phyloP scores from a whole-genome alignment of 1,140 invertebrate genomes.

The Caerostris darwini region DNA sequence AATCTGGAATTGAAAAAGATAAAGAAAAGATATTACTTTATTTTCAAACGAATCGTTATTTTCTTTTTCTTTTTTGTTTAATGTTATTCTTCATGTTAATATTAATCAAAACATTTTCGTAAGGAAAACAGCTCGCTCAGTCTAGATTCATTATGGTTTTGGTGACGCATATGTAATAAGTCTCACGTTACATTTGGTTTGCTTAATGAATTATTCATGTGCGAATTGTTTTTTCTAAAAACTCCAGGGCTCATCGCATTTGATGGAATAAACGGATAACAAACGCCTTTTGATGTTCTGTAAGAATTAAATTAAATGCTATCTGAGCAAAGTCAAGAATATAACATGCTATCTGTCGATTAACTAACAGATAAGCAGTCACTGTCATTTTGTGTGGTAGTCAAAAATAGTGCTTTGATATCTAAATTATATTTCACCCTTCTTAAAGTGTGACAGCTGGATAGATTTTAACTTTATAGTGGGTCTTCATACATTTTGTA shows the following conservation, averaged over 20 bases:
- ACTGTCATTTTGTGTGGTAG: not conserved
- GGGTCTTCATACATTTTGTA: too few relatives aligned
- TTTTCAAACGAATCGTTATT: not conserved
- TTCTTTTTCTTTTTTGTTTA: slow-evolving; percentile 20
- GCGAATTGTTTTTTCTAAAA: not conserved
- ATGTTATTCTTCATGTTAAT: not conserved
- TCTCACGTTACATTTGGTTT: slow-evolving; percentile 3
- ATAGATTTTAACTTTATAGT: not conserved
- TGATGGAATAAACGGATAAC: not conserved
- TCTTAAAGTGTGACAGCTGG: not conserved
- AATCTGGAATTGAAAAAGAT: not conserved
- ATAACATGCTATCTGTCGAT: not conserved
- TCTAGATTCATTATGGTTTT: not conserved
- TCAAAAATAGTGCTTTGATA: not conserved
- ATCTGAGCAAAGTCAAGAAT: not conserved
- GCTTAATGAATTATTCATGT: slow-evolving; percentile 48
- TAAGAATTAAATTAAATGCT: not conserved
- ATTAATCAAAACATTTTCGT: not conserved
- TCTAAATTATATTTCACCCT: not conserved
- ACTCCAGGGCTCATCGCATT: not conserved
- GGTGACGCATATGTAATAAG: slow-evolving; percentile 44
- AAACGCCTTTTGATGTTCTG: not conserved
- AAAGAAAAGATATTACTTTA: slow-evolving; percentile 28
- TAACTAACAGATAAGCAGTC: not conserved
- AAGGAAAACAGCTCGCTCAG: not conserved